Conservation (phyloP, 2,888 invertebrate species). For the Drosophila suboccidentalis region DNA sequence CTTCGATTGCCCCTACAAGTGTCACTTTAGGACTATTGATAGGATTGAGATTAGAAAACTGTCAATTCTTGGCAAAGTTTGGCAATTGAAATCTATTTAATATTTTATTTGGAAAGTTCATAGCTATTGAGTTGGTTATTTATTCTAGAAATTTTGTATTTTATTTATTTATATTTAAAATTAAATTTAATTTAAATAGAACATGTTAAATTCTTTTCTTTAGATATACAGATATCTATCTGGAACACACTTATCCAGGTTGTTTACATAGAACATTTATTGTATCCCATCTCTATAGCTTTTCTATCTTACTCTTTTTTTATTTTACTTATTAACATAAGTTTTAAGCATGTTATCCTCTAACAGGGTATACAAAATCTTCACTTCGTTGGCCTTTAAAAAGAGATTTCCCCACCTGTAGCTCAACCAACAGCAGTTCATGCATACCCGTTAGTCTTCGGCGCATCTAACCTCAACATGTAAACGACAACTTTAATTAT, state of each 20-base stretch:
- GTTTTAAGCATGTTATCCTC: background rate
- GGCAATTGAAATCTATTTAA: conserved; percentile 4
- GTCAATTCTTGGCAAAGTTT: conserved; percentile 6
- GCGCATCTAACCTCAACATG: conserved; percentile 34
- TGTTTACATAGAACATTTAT: too few relatives aligned
- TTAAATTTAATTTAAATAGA: too few relatives aligned
- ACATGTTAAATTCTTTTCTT: too few relatives aligned
- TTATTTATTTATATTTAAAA: too few relatives aligned
- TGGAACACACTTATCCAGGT: too few relatives aligned
- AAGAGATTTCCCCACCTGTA: conserved; percentile 13
- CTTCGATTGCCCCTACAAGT: conserved; percentile 39
- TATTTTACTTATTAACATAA: background rate
- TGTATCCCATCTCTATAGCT: too few relatives aligned
- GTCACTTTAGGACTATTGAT: conserved; percentile 47
- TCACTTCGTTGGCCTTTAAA: background rate
- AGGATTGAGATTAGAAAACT: conserved; percentile 24
- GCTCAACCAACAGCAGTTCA: conserved; percentile 2
- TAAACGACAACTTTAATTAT: conserved; percentile 59
- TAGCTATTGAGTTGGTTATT: background rate
- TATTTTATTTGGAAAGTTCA: background rate
- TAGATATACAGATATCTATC: too few relatives aligned
- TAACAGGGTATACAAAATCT: too few relatives aligned
- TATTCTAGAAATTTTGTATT: background rate
- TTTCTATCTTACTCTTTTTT: too few relatives aligned
- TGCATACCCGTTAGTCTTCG: background rate